phyloP scores from a whole-genome alignment of 2,113 vertebrate genomes.

The Trinectes maculatus region DNA sequence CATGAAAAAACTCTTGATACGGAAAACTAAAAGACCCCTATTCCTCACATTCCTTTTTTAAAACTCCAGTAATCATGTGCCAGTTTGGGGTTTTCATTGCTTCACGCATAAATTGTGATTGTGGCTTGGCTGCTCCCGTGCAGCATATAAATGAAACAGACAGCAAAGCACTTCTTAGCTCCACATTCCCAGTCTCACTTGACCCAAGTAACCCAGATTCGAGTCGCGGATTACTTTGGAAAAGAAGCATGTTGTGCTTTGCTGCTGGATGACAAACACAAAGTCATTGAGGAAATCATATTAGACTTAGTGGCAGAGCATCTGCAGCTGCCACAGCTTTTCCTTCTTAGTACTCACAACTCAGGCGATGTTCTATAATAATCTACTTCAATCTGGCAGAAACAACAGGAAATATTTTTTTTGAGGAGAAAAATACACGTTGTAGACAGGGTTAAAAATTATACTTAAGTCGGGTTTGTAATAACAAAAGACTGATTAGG shows the following conservation, averaged over 20 bases:
- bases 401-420: not conserved
- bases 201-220: slow-evolving; percentile 15
- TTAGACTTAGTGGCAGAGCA: slow-evolving; percentile 8
- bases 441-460: not conserved
- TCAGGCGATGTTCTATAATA: not conserved
- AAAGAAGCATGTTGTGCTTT: slow-evolving; percentile 4
- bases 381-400: slow-evolving; percentile 11
- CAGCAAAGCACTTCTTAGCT: slow-evolving; percentile 23
- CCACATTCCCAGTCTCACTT: slow-evolving; percentile 3
- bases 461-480: slow-evolving; percentile 2
- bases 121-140: not conserved
- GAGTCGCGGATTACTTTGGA: slow-evolving; percentile 34
- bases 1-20: not conserved
- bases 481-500: slow-evolving; percentile 21
- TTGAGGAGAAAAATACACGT: not conserved
- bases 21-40: not conserved
- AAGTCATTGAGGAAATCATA: slow-evolving; percentile 31
- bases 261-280: slow-evolving; percentile 18
- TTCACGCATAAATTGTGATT: not conserved
- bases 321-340: not conserved
- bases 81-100: slow-evolving; percentile 1
- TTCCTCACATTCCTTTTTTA: not conserved
- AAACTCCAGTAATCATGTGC: not conserved
- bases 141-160: slow-evolving; percentile 32
- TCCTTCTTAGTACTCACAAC: slow-evolving; percentile 1